Evolutionary conservation across 2,797 vertebrate species (phyloP), one percentile per base, ranked within the genome.

Genomic region (Pseudotriccus pelzelni): DNA sequence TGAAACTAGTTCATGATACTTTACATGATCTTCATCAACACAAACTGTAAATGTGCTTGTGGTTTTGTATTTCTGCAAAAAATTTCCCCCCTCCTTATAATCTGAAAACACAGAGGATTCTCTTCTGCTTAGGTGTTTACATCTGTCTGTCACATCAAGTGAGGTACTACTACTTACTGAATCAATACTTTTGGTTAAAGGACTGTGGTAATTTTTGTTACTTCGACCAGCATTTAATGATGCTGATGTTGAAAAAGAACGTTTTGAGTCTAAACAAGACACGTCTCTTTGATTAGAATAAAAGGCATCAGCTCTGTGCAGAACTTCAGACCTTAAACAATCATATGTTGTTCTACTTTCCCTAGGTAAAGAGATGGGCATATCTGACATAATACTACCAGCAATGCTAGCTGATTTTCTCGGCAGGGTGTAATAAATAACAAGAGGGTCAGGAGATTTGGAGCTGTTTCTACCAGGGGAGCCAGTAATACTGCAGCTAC

Each of bases 1-100:
- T 25, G 98, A 98, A 96, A 98, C 97, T 72, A 98, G 73, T 75
- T 98, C 98, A 59, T 98, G 97, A 87, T 98, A 98, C 75, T 98
- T 97, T 37, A 98, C 84, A 27, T 98, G 96, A 86, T 98, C 97
- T 92, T 98, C 97, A 91, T 98, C 97, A 44, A 98, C 96, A 84
- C 96, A 97, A 91, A 98, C 97, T 66, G 97, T 97, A 94, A 98
- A 95, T 32, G 84, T 97, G 50, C 97, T 98, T 20, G 97, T 98
- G 13, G 98, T 98, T 96, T 98, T 98, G 22, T 98, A 98, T 73
- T 98, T 98, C 69, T 97, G 97, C 87, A 98, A 94, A 72, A 93
- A 76, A 72, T 94, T 96, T 44, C 87, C 87, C 50, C 85, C 67
- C 41, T 96, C 94, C 20, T 79, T 93, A 37, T 77, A 37, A 7